A percentile compares a stretch with the other conserved stretches of the same genome.
Conservation (phyloP, 1,140 invertebrate species). For the Drosophila melanica region DNA sequence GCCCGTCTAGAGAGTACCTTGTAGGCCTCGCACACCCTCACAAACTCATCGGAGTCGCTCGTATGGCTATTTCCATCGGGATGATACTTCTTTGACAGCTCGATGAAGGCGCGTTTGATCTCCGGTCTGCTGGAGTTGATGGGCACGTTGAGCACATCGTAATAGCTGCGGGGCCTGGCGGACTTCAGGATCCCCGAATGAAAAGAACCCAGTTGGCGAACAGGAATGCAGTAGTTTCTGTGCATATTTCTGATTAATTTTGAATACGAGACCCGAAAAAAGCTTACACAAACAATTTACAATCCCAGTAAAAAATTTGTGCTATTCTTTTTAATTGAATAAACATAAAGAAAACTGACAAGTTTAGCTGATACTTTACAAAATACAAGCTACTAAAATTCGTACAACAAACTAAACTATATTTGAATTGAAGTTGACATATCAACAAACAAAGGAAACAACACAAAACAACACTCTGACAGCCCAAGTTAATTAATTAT, state of each 20-base stretch:
- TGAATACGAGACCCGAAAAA: background rate
- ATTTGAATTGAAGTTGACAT: too few relatives aligned
- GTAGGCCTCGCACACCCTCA: slow-evolving; percentile 62
- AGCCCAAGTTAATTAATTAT: too few relatives aligned
- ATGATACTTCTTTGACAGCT: slow-evolving; percentile 66
- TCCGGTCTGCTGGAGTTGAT: slow-evolving; percentile 36
- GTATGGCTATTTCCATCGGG: slow-evolving; percentile 41
- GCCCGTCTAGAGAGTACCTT: slow-evolving; percentile 34
- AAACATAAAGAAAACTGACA: slow-evolving; percentile 12
- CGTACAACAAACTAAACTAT: too few relatives aligned
- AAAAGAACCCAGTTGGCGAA: slow-evolving; percentile 35
- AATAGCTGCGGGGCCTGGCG: slow-evolving; percentile 35
- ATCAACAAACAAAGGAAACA: too few relatives aligned
- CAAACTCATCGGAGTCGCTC: slow-evolving; percentile 45
- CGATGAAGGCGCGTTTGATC: slow-evolving; percentile 57
- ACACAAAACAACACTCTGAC: too few relatives aligned
- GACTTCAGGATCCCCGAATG: slow-evolving; percentile 8
- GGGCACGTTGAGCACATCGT: slow-evolving; percentile 60
- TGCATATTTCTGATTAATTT: slow-evolving; percentile 30
- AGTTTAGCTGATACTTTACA: background rate
- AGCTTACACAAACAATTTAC: slow-evolving; percentile 26
- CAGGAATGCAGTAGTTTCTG: background rate
- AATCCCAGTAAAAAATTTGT: slow-evolving; percentile 3
- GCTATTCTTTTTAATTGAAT: background rate
- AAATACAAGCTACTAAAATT: background rate